A percentile compares a stretch with the other conserved stretches of the same genome.
Evolutionary conservation across 1,140 invertebrate genomes (phyloP).

Genomic region (Lerema accius): DNA sequence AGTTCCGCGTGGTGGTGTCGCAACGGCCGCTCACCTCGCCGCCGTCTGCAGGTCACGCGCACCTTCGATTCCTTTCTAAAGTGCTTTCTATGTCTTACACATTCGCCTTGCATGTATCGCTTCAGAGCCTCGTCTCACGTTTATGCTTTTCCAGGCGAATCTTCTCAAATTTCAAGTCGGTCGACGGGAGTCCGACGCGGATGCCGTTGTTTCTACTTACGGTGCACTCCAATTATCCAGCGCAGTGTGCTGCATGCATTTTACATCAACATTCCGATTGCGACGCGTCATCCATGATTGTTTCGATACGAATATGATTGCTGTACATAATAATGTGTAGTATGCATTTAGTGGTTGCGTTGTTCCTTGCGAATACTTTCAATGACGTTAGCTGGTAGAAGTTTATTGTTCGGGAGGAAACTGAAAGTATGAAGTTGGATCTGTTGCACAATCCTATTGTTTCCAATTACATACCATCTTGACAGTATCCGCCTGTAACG

Average conservation of each 20-base stretch:
- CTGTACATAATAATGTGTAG: conserved; percentile 34
- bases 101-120: conserved; percentile 46
- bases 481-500: conserved; percentile 34
- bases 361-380: conserved; percentile 13
- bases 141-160: conserved; percentile 51
- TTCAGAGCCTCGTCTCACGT: conserved; percentile 52
- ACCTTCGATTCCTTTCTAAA: conserved; percentile 79
- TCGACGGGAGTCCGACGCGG: conserved; percentile 41
- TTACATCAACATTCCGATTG: conserved; percentile 70
- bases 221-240: conserved; percentile 59
- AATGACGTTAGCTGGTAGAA: conserved; percentile 19
- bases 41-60: conserved; percentile 68
- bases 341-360: conserved; percentile 11
- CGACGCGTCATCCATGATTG: conserved; percentile 61
- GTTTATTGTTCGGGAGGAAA: conserved; percentile 46
- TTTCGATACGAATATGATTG: conserved; percentile 45
- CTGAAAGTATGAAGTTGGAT: conserved; percentile 47
- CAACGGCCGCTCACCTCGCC: conserved; percentile 74
- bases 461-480: conserved; percentile 39
- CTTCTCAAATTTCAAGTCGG: conserved; percentile 51
- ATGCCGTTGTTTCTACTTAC: conserved; percentile 47
- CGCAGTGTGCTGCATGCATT: conserved; percentile 59
- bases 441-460: conserved; percentile 66
- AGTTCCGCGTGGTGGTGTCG: conserved; percentile 71
- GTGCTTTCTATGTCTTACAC: conserved; percentile 76